These are phyloP conservation scores for Pocillopora grandis DNA, from an alignment of 92 coral and sea anemone species.

Conservation along the genomic window DNA sequence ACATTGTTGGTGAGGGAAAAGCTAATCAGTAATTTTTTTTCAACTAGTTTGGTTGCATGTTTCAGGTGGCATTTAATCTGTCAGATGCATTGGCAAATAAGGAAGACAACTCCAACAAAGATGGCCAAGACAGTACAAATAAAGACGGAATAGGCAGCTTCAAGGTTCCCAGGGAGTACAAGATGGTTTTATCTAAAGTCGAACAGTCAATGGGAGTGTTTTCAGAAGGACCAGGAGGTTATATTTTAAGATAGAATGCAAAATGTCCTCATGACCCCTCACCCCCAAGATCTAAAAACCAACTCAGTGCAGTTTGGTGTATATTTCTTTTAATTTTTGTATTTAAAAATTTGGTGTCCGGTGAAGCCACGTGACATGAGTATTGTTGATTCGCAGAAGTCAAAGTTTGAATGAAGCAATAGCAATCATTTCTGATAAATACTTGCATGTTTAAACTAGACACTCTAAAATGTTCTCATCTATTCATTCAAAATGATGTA, in stretches of 20 bases:
- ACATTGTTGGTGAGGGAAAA: too few relatives aligned
- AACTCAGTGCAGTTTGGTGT: too few relatives aligned
- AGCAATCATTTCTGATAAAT: too few relatives aligned
- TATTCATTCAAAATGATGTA: too few relatives aligned
- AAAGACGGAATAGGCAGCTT: conserved; percentile 40
- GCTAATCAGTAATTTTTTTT: too few relatives aligned
- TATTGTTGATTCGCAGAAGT: too few relatives aligned
- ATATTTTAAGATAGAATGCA: background rate
- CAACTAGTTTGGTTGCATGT: background rate
- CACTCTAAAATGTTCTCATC: too few relatives aligned
- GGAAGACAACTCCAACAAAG: conserved; percentile 53
- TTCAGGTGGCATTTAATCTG: conserved; percentile 77
- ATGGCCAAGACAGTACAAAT: background rate
- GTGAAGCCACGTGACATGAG: background rate
- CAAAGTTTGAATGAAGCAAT: too few relatives aligned
- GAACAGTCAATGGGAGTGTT: conserved; percentile 93
- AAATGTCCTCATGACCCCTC: background rate
- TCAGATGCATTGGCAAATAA: conserved; percentile 72
- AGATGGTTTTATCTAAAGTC: conserved; percentile 85
- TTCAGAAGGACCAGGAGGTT: conserved; percentile 80
- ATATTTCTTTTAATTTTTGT: background rate
- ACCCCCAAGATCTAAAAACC: background rate
- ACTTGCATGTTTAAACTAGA: too few relatives aligned
- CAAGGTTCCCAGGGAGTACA: conserved; percentile 83
- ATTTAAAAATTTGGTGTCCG: background rate